A percentile compares a stretch with the other conserved stretches of the same genome.
These are phyloP conservation scores for Sycophaga agraensis DNA, from an alignment of 1,140 invertebrate species.

Conservation along the genomic window DNA sequence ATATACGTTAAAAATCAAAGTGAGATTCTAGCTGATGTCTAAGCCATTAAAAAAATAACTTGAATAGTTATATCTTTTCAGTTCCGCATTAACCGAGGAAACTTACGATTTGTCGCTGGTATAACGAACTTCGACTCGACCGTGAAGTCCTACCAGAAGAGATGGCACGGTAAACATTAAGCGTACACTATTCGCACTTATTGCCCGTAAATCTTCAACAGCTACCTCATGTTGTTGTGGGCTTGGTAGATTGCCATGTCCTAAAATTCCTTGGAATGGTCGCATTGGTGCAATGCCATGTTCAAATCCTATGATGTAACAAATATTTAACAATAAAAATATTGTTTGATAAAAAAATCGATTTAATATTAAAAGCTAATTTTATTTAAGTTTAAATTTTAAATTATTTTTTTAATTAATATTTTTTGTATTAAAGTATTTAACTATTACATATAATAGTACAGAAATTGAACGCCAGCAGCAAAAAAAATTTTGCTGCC, in stretches of 20 bases:
- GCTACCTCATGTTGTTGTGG: slow-evolving; percentile 58
- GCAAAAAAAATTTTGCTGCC: no score
- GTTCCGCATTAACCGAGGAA: neutral
- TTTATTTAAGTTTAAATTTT: no score
- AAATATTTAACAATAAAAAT: no score
- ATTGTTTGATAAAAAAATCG: no score
- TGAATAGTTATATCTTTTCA: neutral
- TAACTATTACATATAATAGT: no score
- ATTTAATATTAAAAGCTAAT: no score
- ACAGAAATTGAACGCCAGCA: no score
- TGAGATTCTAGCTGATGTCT: neutral
- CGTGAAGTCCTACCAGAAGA: slow-evolving; percentile 80
- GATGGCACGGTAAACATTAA: slow-evolving; percentile 79
- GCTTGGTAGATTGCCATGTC: slow-evolving; percentile 25
- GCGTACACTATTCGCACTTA: slow-evolving; percentile 76
- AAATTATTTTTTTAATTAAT: no score
- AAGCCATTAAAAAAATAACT: neutral
- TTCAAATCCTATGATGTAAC: slow-evolving; percentile 44
- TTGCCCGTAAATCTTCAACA: slow-evolving; percentile 69
- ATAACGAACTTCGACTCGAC: slow-evolving; percentile 79
- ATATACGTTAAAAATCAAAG: neutral
- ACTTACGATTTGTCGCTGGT: slow-evolving; percentile 71
- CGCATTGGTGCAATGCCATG: slow-evolving; percentile 36
- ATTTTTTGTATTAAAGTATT: no score
- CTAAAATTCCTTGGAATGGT: slow-evolving; percentile 8